Conservation (phyloP, 2,113 vertebrate species). For the Boleophthalmus pectinirostris region DNA sequence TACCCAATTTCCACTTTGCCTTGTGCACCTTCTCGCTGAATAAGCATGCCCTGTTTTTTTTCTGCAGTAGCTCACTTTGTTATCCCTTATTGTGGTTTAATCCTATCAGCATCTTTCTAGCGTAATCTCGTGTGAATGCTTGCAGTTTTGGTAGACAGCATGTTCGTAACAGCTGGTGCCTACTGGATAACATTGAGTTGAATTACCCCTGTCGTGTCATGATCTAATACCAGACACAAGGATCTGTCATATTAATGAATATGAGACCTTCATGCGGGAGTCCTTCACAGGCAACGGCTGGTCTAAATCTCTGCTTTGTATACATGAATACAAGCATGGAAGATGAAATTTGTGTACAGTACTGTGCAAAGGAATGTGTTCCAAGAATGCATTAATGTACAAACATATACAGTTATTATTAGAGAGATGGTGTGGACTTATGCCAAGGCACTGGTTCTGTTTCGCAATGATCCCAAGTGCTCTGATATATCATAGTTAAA, state of each 20-base stretch:
- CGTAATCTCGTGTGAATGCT: constrained; percentile 10
- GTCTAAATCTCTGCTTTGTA: constrained; percentile 34
- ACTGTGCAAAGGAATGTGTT: neutral
- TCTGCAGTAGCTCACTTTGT: constrained; percentile 35
- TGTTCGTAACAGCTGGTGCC: constrained; percentile 40
- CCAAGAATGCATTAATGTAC: neutral
- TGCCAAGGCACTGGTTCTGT: neutral
- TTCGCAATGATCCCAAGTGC: neutral
- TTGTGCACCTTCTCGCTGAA: constrained; percentile 40
- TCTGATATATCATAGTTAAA: neutral
- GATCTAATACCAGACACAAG: constrained; percentile 41
- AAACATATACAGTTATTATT: neutral
- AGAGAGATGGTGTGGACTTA: neutral
- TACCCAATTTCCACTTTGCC: neutral
- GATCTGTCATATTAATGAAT: constrained; percentile 60
- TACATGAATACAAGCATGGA: constrained; percentile 7
- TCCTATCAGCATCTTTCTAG: constrained; percentile 5
- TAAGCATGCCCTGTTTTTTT: constrained; percentile 38
- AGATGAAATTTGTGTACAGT: neutral
- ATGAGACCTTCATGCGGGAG: constrained; percentile 60
- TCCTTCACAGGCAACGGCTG: constrained; percentile 46
- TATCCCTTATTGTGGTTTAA: constrained; percentile 19
- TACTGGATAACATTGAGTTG: constrained; percentile 2
- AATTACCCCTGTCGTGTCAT: constrained; percentile 44
- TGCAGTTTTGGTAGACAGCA: constrained; percentile 16